These are phyloP conservation scores for Vicugna pacos DNA, from an alignment of 2,113 vertebrate species.

Conservation along the genomic window DNA sequence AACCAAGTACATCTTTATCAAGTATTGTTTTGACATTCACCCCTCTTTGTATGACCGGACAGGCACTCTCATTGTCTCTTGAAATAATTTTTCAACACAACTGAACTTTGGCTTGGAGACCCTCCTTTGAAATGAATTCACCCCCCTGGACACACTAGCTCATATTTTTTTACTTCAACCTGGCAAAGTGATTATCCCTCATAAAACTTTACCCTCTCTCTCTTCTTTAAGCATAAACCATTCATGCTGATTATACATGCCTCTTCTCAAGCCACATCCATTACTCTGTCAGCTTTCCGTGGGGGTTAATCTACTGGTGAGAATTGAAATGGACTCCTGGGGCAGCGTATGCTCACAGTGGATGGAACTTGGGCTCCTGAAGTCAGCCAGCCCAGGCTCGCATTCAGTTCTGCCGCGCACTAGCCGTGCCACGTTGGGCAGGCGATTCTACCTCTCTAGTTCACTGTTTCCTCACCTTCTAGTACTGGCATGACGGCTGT, in stretches of 20 bases:
- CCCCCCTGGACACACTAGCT: constrained; percentile 60
- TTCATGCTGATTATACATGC: constrained; percentile 55
- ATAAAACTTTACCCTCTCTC: constrained; percentile 73
- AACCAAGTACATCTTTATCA: constrained; percentile 60
- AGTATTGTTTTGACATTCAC: constrained; percentile 58
- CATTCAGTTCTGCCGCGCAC: constrained; percentile 14
- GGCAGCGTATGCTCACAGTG: not conserved
- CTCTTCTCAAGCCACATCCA: constrained; percentile 58
- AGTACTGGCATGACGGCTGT: not conserved
- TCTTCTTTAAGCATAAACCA: constrained; percentile 71
- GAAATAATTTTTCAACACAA: constrained; percentile 62
- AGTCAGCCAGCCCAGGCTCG: not conserved
- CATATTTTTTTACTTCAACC: constrained; percentile 58
- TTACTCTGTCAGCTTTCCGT: constrained; percentile 70
- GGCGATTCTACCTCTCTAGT: not conserved
- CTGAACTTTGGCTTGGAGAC: constrained; percentile 69
- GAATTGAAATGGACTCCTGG: constrained; percentile 63
- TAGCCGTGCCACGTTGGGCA: not conserved
- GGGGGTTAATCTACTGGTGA: constrained; percentile 73
- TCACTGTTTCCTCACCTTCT: not conserved
- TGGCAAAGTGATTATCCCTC: constrained; percentile 75
- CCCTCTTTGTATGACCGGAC: not conserved
- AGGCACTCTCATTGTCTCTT: constrained; percentile 49
- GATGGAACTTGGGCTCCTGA: not conserved
- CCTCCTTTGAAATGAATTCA: constrained; percentile 63